Evolutionary conservation across 1,140 invertebrate species (phyloP).

Genomic region (Drosophila lacteicornis): DNA sequence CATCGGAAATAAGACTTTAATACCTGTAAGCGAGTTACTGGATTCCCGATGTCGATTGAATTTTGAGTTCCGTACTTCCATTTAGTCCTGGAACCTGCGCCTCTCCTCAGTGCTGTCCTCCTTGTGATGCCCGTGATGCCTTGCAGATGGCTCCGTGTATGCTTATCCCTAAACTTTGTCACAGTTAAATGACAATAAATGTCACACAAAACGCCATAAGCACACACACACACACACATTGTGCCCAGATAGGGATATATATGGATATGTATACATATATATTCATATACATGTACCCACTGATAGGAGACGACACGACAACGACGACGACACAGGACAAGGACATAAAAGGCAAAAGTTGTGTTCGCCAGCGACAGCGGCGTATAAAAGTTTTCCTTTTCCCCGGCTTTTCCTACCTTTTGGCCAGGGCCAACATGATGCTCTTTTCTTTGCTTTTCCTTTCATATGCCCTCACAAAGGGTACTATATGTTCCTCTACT

Average conservation of each 20-base stretch:
- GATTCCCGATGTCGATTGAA: slow-evolving; percentile 3
- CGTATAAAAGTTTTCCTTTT: slow-evolving; percentile 56
- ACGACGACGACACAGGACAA: slow-evolving; percentile 39
- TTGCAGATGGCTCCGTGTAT: slow-evolving; percentile 45
- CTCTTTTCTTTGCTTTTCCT: slow-evolving; percentile 22
- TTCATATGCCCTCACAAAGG: slow-evolving; percentile 14
- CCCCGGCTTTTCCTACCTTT: slow-evolving; percentile 36
- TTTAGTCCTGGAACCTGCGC: neutral
- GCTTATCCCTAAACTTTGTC: slow-evolving; percentile 80
- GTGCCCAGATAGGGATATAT: no score
- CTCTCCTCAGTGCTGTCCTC: neutral
- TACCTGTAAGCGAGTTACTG: slow-evolving; percentile 10
- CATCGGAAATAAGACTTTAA: slow-evolving; percentile 2
- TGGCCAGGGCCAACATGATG: slow-evolving; percentile 30
- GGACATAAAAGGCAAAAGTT: slow-evolving; percentile 71
- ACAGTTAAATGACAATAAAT: slow-evolving; percentile 84
- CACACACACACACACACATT: slow-evolving; percentile 37
- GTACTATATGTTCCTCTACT: neutral
- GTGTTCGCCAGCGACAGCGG: slow-evolving; percentile 39
- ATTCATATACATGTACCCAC: slow-evolving; percentile 25
- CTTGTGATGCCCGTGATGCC: slow-evolving; percentile 8
- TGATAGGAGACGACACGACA: slow-evolving; percentile 60
- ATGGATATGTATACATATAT: neutral
- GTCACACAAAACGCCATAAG: slow-evolving; percentile 82
- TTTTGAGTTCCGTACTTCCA: neutral